These are phyloP conservation scores for Phyllostomus discolor DNA, from an alignment of 2,113 vertebrate species.

Conservation along the genomic window DNA sequence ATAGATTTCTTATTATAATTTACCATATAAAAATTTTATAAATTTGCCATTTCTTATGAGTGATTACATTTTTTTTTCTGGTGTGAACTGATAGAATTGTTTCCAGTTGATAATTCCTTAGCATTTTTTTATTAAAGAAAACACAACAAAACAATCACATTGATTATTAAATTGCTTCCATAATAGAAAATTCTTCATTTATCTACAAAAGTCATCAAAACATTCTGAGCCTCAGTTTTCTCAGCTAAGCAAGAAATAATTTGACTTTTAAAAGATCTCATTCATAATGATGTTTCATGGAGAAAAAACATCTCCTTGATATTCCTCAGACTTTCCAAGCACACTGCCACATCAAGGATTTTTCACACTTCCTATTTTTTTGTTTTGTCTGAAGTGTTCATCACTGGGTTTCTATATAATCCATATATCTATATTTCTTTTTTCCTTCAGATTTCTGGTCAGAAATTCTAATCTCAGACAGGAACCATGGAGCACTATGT, in stretches of 20 bases:
- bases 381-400: neutral
- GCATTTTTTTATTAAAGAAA: neutral
- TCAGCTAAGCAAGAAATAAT: neutral
- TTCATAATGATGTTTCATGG: neutral
- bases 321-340: neutral
- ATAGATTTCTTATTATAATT: neutral
- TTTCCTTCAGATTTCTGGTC: neutral
- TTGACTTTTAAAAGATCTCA: neutral
- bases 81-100: neutral
- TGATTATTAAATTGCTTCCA: neutral
- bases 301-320: neutral
- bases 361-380: neutral
- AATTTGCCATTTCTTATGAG: neutral
- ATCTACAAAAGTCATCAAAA: neutral
- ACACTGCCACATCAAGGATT: neutral
- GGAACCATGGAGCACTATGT: neutral
- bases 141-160: neutral
- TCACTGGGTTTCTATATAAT: neutral
- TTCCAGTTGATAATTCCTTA: conserved; percentile 6
- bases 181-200: neutral
- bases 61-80: neutral
- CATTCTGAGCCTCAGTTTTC: neutral
- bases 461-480: neutral
- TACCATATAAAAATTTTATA: neutral
- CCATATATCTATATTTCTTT: neutral